Evolutionary conservation across 2,888 invertebrate genomes (phyloP), one percentile per base, ranked within the genome.

Genomic region (Sipunculus nudus): DNA sequence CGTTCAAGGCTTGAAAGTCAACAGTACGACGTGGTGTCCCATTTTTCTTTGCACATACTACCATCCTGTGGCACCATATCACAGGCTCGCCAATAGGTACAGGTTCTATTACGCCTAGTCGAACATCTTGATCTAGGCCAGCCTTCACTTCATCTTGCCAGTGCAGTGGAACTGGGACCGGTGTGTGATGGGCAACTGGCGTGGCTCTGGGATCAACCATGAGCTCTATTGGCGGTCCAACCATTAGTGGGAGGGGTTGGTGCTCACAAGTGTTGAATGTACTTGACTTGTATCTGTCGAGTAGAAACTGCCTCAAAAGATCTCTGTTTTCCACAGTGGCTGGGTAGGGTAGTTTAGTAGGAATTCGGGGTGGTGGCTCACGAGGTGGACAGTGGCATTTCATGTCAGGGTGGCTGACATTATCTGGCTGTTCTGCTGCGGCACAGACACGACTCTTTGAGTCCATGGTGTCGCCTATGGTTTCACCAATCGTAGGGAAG

Each of bases 1-100:
- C 47, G 43, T 74, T 75, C 8, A 72, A 67, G 0, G 72, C 41
- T 40, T 75, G 73, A 45, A 74, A 61, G 54, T 75, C 74, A 10
- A 73, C 64, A 2, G 71, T 74, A 2, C 72, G 59, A 0, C 72
- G 26, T n/a, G 68, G 70, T 29, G 65, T 61, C 3, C 73, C 70
- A 49, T 61, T 69, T 26, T 66, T 67, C 48, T 61, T 61, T 23
- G 56, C 46, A 32, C 60, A 62, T 6, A 62, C 35, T 10, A 62
- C 54, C 62, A 62, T 62, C 19, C 54, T 29, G 40, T 53, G 46
- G 54, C 56, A 63, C 61, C 59, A 66, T n/a, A 46, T 59, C 32
- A 53, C 45, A 13, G 58, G 48, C 32, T 10, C 35, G 4, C 57
- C 64, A 21, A 57, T 43, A n/a, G 59, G 54, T 16, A 61, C 57